Conservation (phyloP, 2,113 vertebrate genomes). For the Corythoichthys intestinalis region DNA sequence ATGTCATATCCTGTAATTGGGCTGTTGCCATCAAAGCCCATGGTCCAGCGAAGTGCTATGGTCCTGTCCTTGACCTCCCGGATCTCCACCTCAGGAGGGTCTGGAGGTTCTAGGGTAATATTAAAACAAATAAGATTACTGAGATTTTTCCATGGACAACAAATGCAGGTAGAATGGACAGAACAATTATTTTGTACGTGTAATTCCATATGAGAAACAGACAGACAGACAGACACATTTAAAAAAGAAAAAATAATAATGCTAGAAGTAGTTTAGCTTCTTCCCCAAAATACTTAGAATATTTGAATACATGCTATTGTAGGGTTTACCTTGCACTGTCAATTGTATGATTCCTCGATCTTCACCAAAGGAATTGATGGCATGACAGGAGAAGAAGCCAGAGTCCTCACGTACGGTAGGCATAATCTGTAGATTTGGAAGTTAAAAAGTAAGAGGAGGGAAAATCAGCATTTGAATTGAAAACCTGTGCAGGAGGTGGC, state of each 20-base stretch:
- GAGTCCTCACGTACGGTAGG: slow-evolving; percentile 96
- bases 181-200: not conserved
- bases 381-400: slow-evolving; percentile 97
- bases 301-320: not conserved
- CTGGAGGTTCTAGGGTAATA: slow-evolving; percentile 82
- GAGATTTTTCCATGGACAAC: not conserved
- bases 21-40: slow-evolving; percentile 98
- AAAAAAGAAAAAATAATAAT: not conserved
- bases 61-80: slow-evolving; percentile 92
- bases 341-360: slow-evolving; percentile 98
- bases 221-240: not conserved
- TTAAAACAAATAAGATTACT: slow-evolving; percentile 1
- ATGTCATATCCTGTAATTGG: slow-evolving; percentile 98
- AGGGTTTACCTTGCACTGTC: slow-evolving; percentile 90
- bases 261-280: not conserved
- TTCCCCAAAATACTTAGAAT: not conserved
- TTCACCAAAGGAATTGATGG: slow-evolving; percentile 98
- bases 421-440: slow-evolving; percentile 80
- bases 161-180: slow-evolving; percentile 2
- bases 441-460: too few relatives aligned
- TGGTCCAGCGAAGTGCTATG: slow-evolving; percentile 96
- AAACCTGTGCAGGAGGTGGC: too few relatives aligned
- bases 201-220: not conserved
- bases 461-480: too few relatives aligned
- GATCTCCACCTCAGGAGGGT: slow-evolving; percentile 95